Evolutionary conservation across 2,888 invertebrate species (phyloP), one percentile per base, ranked within the genome.

Genomic region (Cataglyphis cursor): DNA sequence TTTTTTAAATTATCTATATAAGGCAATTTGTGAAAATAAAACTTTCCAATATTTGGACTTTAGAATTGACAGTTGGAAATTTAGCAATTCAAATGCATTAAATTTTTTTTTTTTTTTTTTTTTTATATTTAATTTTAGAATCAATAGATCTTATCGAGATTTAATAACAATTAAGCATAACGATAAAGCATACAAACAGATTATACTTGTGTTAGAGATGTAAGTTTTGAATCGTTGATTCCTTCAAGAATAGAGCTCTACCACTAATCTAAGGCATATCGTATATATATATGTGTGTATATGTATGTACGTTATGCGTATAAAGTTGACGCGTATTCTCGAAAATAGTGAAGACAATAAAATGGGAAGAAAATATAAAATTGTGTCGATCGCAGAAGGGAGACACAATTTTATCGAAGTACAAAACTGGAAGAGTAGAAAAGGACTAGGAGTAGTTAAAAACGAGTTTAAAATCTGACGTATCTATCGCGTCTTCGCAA

Each of bases 341-440:
- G 24, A 59, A 35, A 59, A 78, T 12, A 48, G 21, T 44, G 9
- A 59, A 51, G 21, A n/a, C 21, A 44, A 70, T 78, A 72, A 78
- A 78, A 70, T 41, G 21, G 59, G 44, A 41, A 44, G 21, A 21
- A n/a, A 44, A 72, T 59, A 51, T 51, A 78, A 78, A 70, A 31
- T 72, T 59, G 41, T 57, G 35, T 51, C 21, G 51, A 38, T 78
- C 44, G 44, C 24, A 35, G 70, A 68, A 38, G 48, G n/a, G 1
- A 28, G 75, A 75, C 65, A 24, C 15, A 68, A 66, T 66, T 35
- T 75, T 68, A 41, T 35, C 10, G 87, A 90, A 89, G 89, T 91
- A 91, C 75, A 90, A 91, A 91, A 91, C 83, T 90, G 90, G 91
- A 90, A 91, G 90, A 90, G 89, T 91, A 90, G 76, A 91, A 91